Conservation (phyloP, 1,140 invertebrate species). For the Camponotus floridanus region DNA sequence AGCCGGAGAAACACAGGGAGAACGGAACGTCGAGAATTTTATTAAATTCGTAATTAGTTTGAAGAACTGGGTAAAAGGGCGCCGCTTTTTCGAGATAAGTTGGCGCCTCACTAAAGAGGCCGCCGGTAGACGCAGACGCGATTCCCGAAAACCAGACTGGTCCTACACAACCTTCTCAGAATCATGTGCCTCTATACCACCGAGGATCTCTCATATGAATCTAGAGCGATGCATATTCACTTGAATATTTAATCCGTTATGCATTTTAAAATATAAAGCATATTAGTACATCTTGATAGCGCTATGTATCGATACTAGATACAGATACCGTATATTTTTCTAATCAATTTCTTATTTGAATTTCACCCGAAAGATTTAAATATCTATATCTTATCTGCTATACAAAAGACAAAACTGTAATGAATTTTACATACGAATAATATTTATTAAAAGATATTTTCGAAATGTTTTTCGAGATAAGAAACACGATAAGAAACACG, state of each 20-base stretch:
- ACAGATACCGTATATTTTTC: background rate
- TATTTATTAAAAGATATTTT: no score
- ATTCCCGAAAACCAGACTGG: slow-evolving; percentile 78
- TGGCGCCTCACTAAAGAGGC: slow-evolving; percentile 72
- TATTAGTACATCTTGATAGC: background rate
- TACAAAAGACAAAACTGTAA: background rate
- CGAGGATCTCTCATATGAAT: slow-evolving; percentile 22
- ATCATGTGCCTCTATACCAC: slow-evolving; percentile 40
- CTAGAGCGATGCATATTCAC: slow-evolving; percentile 13
- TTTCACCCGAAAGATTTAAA: no score
- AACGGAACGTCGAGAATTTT: slow-evolving; percentile 71
- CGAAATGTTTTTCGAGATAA: no score
- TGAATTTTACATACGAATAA: background rate
- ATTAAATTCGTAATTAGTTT: slow-evolving; percentile 83
- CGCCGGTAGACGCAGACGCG: slow-evolving; percentile 73
- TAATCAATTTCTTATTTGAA: no score
- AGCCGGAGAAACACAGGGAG: background rate
- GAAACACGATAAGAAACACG: no score
- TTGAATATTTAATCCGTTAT: slow-evolving; percentile 38
- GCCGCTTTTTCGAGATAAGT: slow-evolving; percentile 77
- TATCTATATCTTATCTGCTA: background rate
- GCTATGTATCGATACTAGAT: no score
- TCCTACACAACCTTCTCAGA: slow-evolving; percentile 55
- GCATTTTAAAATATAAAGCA: background rate
- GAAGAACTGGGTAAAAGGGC: slow-evolving; percentile 76